Conservation (phyloP, 1,140 invertebrate genomes). For the Mizuhopecten yessoensis region DNA sequence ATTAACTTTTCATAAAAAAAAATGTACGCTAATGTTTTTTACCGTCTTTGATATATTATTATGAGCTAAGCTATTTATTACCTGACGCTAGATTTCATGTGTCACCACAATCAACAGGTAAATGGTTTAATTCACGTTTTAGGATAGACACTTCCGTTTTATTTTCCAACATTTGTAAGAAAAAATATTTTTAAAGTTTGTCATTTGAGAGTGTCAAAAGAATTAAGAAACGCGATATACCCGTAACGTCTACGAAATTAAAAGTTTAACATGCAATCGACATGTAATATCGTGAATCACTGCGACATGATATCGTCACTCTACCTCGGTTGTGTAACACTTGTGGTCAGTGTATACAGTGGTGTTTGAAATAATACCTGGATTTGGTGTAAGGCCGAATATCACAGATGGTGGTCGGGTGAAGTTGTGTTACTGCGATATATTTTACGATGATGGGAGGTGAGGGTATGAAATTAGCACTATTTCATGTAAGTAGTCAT, state of each 20-base stretch:
- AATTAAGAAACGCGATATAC: not conserved
- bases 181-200: constrained; percentile 15
- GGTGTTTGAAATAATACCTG: not conserved
- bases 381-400: not conserved
- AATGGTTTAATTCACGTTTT: not conserved
- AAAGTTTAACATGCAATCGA: not conserved
- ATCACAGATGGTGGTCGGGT: not conserved
- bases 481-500: not conserved
- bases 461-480: not conserved
- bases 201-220: not conserved
- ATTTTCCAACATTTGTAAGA: not conserved
- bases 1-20: too few relatives aligned
- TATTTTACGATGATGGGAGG: not conserved
- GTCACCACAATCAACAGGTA: not conserved
- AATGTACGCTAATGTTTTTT: too few relatives aligned
- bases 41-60: not conserved
- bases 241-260: not conserved
- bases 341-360: not conserved
- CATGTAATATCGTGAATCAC: not conserved
- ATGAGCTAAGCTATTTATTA: not conserved
- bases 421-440: not conserved
- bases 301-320: not conserved
- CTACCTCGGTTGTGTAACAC: not conserved
- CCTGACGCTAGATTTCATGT: not conserved
- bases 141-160: constrained; percentile 11